phyloP scores from a whole-genome alignment of 2,888 invertebrate genomes.

The Mesochorus sp. region DNA sequence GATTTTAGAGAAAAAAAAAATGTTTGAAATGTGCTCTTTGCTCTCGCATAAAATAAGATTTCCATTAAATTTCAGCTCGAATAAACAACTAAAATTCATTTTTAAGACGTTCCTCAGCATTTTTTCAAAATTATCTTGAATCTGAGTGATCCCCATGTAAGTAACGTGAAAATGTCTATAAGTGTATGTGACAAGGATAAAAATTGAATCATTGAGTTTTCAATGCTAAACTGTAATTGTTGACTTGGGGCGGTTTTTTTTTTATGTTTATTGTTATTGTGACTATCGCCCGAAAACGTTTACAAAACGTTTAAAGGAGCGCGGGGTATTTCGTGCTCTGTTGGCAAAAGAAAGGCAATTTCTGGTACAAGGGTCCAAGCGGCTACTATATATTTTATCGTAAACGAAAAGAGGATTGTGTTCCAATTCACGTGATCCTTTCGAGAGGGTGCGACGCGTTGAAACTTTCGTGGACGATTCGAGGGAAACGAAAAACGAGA shows the following conservation, averaged over 20 bases:
- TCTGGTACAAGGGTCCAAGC: conserved; percentile 3
- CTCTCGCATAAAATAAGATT: no score
- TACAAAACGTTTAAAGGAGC: conserved; percentile 1
- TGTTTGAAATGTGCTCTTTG: no score
- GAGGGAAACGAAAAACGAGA: conserved; percentile 2
- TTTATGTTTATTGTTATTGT: not conserved
- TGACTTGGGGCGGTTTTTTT: no score
- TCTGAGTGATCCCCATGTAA: no score
- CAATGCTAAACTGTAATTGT: not conserved
- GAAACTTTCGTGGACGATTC: conserved; percentile 6
- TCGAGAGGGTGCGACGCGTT: conserved; percentile 16
- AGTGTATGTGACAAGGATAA: not conserved
- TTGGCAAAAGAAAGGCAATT: not conserved
- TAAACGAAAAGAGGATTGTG: conserved; percentile 32
- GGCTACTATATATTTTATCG: conserved; percentile 2
- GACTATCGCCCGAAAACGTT: not conserved
- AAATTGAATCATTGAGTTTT: not conserved
- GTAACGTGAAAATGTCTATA: no score
- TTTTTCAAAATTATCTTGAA: no score
- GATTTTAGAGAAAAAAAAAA: no score
- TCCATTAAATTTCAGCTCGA: no score
- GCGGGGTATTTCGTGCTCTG: not conserved
- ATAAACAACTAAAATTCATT: no score
- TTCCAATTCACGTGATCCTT: conserved; percentile 64
- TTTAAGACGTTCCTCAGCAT: no score